Evolutionary conservation across 1,140 invertebrate genomes (phyloP), one percentile per base, ranked within the genome.

Genomic region (Zeugodacus cucurbitae): DNA sequence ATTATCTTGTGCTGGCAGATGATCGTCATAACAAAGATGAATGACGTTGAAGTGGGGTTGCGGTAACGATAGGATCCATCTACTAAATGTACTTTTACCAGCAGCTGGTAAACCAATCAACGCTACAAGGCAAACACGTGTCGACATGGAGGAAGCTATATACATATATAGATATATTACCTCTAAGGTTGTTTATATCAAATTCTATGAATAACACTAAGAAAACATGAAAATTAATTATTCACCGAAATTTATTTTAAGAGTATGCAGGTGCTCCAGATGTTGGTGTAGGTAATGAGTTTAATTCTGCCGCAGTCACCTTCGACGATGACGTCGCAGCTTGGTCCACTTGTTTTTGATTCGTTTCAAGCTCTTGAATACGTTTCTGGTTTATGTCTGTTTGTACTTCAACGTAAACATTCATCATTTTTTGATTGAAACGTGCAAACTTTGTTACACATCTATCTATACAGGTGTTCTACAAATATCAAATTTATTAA

Each of bases 371-470:
- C 64, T 93, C 93, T 44, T 91, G 89, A 87, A 92, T 88, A 29
- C 93, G 92, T 70, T 90, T 88, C 59, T 88, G 67, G 86, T 90
- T 90, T 22, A 90, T 90, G n/a, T 74, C 88, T 6, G 91, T 90
- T 86, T 93, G 93, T 62, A 92, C 93, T 82, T 93, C 93, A 62
- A 93, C 93, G 41, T 93, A 93, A 1, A 90, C 90, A 57, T 89
- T 91, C 93, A 93, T 93, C 90, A 98, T 96, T 88, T 96, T 95
- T 93, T 97, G 97, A 92, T 97, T 97, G 93, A 97, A 96, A 93
- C 97, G 98, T 62, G 98, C 93, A 92, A 96, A 98, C 93, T 98
- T 98, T 91, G 97, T 97, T 90, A 97, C 95, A 92, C 97, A 98
- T 91, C 97, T 97, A 26, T 96, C 90, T 4, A 97, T 95, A 95